These are phyloP conservation scores for Cheilinus undulatus DNA, from an alignment of 2,113 vertebrate species.

Conservation along the genomic window DNA sequence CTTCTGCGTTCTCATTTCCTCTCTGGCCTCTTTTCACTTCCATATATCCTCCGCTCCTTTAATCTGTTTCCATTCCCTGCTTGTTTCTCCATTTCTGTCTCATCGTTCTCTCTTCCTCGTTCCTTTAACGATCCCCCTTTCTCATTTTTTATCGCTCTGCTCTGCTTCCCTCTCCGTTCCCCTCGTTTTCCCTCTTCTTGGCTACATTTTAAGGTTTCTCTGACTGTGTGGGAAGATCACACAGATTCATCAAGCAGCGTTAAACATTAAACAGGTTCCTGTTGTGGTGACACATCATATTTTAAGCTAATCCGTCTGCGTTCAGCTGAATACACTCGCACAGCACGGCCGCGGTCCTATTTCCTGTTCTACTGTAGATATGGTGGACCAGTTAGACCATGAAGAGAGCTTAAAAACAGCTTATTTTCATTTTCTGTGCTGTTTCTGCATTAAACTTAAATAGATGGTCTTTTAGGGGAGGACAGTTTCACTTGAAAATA, in stretches of 20 bases:
- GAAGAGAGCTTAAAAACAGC: slow-evolving; percentile 1
- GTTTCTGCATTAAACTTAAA: not conserved
- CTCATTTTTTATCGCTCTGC: slow-evolving; percentile 29
- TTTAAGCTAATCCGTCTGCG: slow-evolving; percentile 59
- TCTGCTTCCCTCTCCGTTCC: not conserved
- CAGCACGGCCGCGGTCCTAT: not conserved
- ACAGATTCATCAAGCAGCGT: slow-evolving; percentile 39
- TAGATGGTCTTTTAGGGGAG: not conserved
- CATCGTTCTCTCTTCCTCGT: not conserved
- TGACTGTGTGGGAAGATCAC: slow-evolving; percentile 17
- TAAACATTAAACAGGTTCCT: slow-evolving; percentile 59
- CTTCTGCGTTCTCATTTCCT: slow-evolving; percentile 45
- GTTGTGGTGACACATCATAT: slow-evolving; percentile 57
- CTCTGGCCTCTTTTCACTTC: slow-evolving; percentile 35
- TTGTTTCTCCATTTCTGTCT: slow-evolving; percentile 39
- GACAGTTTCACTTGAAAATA: no score
- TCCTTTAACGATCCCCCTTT: slow-evolving; percentile 2
- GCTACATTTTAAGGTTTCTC: slow-evolving; percentile 30
- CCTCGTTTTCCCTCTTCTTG: slow-evolving; percentile 1
- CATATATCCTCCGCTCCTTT: slow-evolving; percentile 50
- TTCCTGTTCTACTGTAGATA: not conserved
- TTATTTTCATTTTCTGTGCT: not conserved
- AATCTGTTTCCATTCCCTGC: slow-evolving; percentile 53
- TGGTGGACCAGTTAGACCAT: slow-evolving; percentile 1
- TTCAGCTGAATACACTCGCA: slow-evolving; percentile 10